Evolutionary conservation across 2,888 invertebrate species (phyloP).

Genomic region (Tiliacea aurago): DNA sequence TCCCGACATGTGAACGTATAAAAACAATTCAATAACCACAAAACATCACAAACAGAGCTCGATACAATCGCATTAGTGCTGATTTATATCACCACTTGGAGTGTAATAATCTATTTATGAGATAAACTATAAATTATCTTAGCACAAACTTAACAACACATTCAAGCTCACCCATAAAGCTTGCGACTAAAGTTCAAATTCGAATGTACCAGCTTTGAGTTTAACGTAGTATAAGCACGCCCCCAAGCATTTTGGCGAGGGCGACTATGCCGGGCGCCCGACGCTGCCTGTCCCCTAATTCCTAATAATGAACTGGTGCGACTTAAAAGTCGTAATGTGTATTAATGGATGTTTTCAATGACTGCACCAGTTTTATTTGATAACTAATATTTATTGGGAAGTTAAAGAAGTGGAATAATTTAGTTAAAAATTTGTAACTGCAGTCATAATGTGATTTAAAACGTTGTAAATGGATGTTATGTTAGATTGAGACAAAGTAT

Average conservation of each 20-base stretch:
- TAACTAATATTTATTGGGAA: constrained; percentile 56
- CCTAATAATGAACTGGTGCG: constrained; percentile 79
- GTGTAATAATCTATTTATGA: constrained; percentile 85
- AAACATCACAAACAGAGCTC: constrained; percentile 66
- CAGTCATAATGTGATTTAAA: background rate
- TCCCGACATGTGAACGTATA: constrained; percentile 66
- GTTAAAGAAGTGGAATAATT: constrained; percentile 24
- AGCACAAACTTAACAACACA: constrained; percentile 47
- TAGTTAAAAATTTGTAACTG: constrained; percentile 5
- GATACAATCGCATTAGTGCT: constrained; percentile 80
- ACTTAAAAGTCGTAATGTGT: constrained; percentile 76
- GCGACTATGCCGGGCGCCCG: constrained; percentile 44
- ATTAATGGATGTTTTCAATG: constrained; percentile 74
- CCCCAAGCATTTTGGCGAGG: constrained; percentile 56
- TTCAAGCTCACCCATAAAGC: background rate
- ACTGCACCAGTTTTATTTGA: constrained; percentile 53
- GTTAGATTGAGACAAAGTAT: no score
- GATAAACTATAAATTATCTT: constrained; percentile 87
- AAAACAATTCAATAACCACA: constrained; percentile 72
- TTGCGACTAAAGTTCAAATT: constrained; percentile 40
- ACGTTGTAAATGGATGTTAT: no score
- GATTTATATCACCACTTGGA: constrained; percentile 83
- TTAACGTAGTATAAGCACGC: constrained; percentile 49
- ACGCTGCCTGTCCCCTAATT: constrained; percentile 72
- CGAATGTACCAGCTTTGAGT: background rate